A percentile compares a stretch with the other conserved stretches of the same genome.
Evolutionary conservation across 2,797 vertebrate species (phyloP).

Genomic region (Pteropus rufus): DNA sequence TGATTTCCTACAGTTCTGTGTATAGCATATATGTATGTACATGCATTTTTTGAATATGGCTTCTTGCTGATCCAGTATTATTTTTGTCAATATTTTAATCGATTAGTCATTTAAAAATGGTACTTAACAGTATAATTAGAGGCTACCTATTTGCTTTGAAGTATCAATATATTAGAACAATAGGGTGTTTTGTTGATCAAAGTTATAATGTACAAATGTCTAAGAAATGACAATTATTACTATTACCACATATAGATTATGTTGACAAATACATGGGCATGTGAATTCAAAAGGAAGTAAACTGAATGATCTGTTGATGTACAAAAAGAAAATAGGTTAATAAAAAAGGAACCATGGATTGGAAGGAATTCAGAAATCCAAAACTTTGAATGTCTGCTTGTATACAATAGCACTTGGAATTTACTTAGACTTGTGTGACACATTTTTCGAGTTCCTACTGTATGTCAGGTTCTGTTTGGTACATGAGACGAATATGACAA

Average conservation of each 20-base stretch:
- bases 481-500: background rate
- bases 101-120: constrained; percentile 9
- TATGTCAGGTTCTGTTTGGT: background rate
- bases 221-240: background rate
- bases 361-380: background rate
- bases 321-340: background rate
- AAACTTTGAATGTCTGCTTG: background rate
- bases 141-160: constrained; percentile 9
- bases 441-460: background rate
- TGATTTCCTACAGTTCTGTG: background rate
- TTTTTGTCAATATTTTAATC: constrained; percentile 33
- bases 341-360: background rate
- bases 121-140: background rate
- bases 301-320: background rate
- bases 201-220: background rate
- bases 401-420: background rate
- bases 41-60: background rate
- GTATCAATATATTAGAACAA: background rate
- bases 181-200: constrained; percentile 34
- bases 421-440: background rate
- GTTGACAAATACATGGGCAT: background rate
- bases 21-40: background rate
- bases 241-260: background rate
- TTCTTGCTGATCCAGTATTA: background rate
- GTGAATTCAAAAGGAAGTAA: constrained; percentile 12